Conservation (phyloP, 2,113 vertebrate species). For the Trematomus loennbergii region DNA sequence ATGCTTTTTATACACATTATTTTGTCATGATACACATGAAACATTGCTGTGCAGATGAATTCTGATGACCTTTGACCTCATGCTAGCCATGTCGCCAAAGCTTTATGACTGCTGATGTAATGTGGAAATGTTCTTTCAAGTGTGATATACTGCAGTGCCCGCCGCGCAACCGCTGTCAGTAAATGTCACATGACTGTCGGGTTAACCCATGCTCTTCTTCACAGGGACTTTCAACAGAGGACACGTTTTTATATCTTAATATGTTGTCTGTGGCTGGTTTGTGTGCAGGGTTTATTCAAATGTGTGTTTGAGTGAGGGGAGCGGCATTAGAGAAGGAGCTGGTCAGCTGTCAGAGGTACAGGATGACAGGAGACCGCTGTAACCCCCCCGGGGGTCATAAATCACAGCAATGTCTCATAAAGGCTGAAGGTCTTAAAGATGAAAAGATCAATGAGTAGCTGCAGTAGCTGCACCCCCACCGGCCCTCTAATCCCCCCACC, state of each 20-base stretch:
- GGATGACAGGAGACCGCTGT: constrained; percentile 19
- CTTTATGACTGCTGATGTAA: constrained; percentile 30
- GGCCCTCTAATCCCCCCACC: constrained; percentile 44
- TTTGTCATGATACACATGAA: constrained; percentile 63
- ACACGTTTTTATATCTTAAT: not conserved
- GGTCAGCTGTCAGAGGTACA: constrained; percentile 36
- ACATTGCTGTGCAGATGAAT: constrained; percentile 58
- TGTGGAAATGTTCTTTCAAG: constrained; percentile 24
- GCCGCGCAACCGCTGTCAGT: not conserved
- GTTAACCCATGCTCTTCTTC: constrained; percentile 1
- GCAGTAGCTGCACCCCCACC: constrained; percentile 31
- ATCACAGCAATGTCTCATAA: constrained; percentile 62
- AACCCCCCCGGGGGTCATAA: constrained; percentile 55
- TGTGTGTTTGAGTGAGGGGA: not conserved
- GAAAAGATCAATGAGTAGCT: constrained; percentile 62
- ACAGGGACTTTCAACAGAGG: not conserved
- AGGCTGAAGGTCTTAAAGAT: constrained; percentile 60
- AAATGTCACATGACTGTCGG: not conserved
- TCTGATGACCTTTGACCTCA: constrained; percentile 74
- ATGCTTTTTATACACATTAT: constrained; percentile 76
- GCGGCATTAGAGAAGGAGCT: not conserved
- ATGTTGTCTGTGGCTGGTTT: not conserved
- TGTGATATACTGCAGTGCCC: not conserved
- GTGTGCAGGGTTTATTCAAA: constrained; percentile 1
- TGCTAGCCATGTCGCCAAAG: constrained; percentile 68